phyloP scores from a whole-genome alignment of 1,140 invertebrate genomes.

The Dreissena rostriformis region DNA sequence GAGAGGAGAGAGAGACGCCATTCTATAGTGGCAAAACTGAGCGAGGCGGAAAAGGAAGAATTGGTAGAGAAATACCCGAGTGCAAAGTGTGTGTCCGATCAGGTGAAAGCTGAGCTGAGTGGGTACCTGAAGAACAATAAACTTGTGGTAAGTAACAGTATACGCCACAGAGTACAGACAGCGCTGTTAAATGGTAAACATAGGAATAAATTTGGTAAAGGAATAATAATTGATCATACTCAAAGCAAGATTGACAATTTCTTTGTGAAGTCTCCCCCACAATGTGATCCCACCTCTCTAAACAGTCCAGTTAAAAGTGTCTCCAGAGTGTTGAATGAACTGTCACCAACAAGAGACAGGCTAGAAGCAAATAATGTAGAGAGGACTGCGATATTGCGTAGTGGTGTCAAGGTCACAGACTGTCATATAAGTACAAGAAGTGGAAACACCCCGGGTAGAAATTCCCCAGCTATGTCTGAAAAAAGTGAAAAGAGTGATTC shows the following conservation, averaged over 20 bases:
- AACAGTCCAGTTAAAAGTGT: constrained; percentile 52
- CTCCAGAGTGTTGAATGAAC: constrained; percentile 71
- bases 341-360: constrained; percentile 62
- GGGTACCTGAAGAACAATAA: constrained; percentile 63
- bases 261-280: constrained; percentile 47
- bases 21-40: constrained; percentile 36
- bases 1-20: constrained; percentile 45
- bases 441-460: constrained; percentile 30
- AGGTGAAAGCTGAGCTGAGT: constrained; percentile 65
- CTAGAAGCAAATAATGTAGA: constrained; percentile 59
- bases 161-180: constrained; percentile 63
- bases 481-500: constrained; percentile 26
- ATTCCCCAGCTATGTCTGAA: constrained; percentile 29
- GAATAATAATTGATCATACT: constrained; percentile 48
- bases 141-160: constrained; percentile 66
- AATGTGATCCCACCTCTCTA: constrained; percentile 38
- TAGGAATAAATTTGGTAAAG: constrained; percentile 56
- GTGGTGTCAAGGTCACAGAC: constrained; percentile 33
- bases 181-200: constrained; percentile 52
- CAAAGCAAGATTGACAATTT: constrained; percentile 61
- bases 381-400: constrained; percentile 8
- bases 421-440: constrained; percentile 34
- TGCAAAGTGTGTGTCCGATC: constrained; percentile 61
- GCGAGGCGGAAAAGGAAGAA: constrained; percentile 50
- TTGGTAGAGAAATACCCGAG: constrained; percentile 53